Evolutionary conservation across 53 echinoderm and acorn worm genomes (phyloP).

Genomic region (Paracentrotus lividus): DNA sequence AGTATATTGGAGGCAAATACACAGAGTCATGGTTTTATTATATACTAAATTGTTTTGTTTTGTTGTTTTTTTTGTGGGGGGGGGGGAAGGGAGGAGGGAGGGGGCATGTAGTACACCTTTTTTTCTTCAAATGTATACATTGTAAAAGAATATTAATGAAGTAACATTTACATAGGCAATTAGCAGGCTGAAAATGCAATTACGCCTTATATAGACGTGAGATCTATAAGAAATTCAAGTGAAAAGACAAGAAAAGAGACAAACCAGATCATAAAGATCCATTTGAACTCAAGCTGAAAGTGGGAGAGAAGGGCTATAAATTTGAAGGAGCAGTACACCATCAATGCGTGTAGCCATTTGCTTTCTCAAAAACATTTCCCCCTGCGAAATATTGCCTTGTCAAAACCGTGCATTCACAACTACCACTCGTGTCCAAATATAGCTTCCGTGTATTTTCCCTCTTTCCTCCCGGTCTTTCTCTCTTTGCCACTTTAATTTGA

Average conservation of each 20-base stretch:
- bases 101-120: too few species aligned
- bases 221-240: neutral
- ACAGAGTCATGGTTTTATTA: too few species aligned
- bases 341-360: neutral
- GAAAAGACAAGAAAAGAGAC: neutral
- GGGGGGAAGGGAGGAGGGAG: too few species aligned
- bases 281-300: neutral
- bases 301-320: neutral
- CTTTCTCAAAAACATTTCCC: neutral
- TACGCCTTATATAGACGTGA: neutral
- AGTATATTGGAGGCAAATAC: neutral
- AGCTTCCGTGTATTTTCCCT: slow-evolving; percentile 56
- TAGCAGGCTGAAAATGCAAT: neutral
- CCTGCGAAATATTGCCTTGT: neutral
- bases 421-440: slow-evolving; percentile 65
- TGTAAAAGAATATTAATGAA: too few species aligned
- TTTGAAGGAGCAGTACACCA: neutral
- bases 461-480: slow-evolving; percentile 44
- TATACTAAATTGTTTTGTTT: too few species aligned
- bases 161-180: neutral
- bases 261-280: neutral
- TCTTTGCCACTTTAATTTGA: slow-evolving; percentile 46
- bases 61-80: too few species aligned
- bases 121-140: too few species aligned
- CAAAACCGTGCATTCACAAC: slow-evolving; percentile 43